phyloP scores from a whole-genome alignment of 64 coral and sea anemone species.

The Montipora sp. region DNA sequence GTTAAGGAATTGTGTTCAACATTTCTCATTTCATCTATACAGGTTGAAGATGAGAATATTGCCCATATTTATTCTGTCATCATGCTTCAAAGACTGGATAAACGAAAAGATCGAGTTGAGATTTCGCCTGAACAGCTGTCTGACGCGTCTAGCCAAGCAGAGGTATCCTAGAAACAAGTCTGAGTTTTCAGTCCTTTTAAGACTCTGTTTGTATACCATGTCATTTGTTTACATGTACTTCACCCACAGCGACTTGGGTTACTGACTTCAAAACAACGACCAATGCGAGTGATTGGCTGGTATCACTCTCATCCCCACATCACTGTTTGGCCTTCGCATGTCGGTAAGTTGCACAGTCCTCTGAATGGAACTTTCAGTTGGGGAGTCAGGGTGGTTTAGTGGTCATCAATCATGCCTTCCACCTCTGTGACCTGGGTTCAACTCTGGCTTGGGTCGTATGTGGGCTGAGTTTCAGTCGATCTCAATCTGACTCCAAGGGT shows the following conservation, averaged over 20 bases:
- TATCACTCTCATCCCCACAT: constrained; percentile 99
- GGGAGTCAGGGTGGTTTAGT: no score
- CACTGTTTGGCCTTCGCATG: constrained; percentile 99
- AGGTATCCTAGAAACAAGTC: constrained; percentile 55
- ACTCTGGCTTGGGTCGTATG: no score
- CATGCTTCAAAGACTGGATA: constrained; percentile 97
- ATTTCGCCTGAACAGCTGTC: constrained; percentile 99
- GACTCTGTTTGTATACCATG: background rate
- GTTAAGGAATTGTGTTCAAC: no score
- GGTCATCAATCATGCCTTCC: no score
- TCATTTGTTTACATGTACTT: background rate
- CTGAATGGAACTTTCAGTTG: background rate
- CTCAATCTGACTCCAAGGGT: no score
- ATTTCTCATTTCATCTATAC: background rate
- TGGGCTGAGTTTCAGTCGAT: no score
- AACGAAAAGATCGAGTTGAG: constrained; percentile 95
- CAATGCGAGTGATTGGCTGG: constrained; percentile 98
- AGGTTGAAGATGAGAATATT: constrained; percentile 84
- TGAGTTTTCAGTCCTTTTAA: background rate
- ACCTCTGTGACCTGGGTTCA: no score
- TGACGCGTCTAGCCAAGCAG: constrained; percentile 95
- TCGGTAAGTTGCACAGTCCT: constrained; percentile 69
- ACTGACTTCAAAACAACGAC: constrained; percentile 75
- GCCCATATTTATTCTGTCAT: constrained; percentile 97
- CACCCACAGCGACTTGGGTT: constrained; percentile 64